phyloP scores from a whole-genome alignment of 2,888 invertebrate species.

The Drosophila phalerata region DNA sequence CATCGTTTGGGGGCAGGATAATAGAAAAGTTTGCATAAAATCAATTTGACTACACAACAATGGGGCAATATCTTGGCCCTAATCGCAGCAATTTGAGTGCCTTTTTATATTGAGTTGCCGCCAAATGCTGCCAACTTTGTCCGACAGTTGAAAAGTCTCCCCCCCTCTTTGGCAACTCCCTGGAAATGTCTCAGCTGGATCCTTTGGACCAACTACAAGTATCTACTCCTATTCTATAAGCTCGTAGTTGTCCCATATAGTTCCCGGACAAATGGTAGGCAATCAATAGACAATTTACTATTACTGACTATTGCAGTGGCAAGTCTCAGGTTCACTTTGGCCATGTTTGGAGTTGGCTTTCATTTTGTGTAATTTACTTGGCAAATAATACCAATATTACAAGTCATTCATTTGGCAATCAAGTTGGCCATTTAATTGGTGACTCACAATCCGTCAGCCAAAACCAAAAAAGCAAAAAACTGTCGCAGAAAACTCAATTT shows the following conservation, averaged over 20 bases:
- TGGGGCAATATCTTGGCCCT: slow-evolving; percentile 46
- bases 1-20: slow-evolving; percentile 18
- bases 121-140: slow-evolving; percentile 47
- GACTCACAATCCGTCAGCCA: slow-evolving; percentile 11
- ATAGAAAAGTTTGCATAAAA: slow-evolving; percentile 74
- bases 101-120: slow-evolving; percentile 68
- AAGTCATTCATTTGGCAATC: slow-evolving; percentile 77
- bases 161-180: background rate
- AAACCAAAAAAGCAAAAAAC: background rate
- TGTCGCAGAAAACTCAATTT: slow-evolving; percentile 23
- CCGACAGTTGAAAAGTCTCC: slow-evolving; percentile 6
- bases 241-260: slow-evolving; percentile 6
- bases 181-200: slow-evolving; percentile 15
- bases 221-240: slow-evolving; percentile 4
- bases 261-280: slow-evolving; percentile 44
- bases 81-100: slow-evolving; percentile 73
- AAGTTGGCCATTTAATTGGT: slow-evolving; percentile 71
- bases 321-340: slow-evolving; percentile 11
- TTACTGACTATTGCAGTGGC: slow-evolving; percentile 32
- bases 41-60: slow-evolving; percentile 64
- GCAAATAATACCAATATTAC: slow-evolving; percentile 59
- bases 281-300: slow-evolving; percentile 77
- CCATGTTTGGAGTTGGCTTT: slow-evolving; percentile 23
- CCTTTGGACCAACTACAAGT: slow-evolving; percentile 4
- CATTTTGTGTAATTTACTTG: slow-evolving; percentile 58